These are phyloP conservation scores for Chloroceryle inda DNA, from an alignment of 2,797 vertebrate species.

Conservation along the genomic window DNA sequence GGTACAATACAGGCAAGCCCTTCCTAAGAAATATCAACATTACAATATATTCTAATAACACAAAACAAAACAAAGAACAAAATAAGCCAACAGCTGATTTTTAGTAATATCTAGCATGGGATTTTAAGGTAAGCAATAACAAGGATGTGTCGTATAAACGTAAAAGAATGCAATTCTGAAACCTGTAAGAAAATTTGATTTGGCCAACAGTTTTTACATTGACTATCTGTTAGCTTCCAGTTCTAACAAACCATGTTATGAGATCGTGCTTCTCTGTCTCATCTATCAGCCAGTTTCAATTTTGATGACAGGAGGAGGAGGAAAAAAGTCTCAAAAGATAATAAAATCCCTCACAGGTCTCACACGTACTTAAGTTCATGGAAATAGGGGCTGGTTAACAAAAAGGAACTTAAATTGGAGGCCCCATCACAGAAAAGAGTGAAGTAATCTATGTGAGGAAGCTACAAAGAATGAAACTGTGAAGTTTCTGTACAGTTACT, in stretches of 20 bases:
- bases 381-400: neutral
- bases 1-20: neutral
- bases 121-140: conserved; percentile 41
- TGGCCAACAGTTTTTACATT: conserved; percentile 45
- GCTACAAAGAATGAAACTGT: neutral
- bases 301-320: conserved; percentile 54
- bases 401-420: neutral
- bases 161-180: conserved; percentile 23
- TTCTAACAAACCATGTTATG: conserved; percentile 53
- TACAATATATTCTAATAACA: neutral
- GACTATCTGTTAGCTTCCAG: conserved; percentile 49
- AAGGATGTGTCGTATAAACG: neutral
- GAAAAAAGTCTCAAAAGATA: neutral
- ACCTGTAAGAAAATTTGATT: conserved; percentile 44
- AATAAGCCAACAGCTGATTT: neutral
- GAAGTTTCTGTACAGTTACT: neutral
- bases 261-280: conserved; percentile 34
- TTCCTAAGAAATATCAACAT: neutral
- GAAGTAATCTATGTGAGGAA: neutral
- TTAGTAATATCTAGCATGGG: neutral
- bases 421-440: neutral
- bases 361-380: neutral
- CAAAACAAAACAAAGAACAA: neutral
- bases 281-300: conserved; percentile 58
- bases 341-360: conserved; percentile 46